These are phyloP conservation scores for Erythrocercus mccallii DNA, from an alignment of 2,113 vertebrate genomes.

Conservation along the genomic window DNA sequence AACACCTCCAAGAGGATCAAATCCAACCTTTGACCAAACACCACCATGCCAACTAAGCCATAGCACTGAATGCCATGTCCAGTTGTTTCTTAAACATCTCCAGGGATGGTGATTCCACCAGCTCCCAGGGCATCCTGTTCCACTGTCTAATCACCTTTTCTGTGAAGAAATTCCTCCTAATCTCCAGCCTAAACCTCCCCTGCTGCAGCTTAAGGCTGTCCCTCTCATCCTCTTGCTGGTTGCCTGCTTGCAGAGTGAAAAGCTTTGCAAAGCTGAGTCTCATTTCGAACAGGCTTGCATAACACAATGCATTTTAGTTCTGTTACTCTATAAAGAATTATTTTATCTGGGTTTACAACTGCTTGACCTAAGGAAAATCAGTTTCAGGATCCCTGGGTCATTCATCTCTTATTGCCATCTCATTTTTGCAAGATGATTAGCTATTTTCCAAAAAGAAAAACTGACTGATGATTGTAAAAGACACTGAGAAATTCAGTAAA, in stretches of 20 bases:
- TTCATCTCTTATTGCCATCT: neutral
- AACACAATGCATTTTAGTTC: neutral
- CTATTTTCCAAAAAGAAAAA: neutral
- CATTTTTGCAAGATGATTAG: conserved; percentile 8
- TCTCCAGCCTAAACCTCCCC: neutral
- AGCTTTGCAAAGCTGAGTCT: neutral
- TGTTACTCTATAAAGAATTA: neutral
- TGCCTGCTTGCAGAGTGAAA: neutral
- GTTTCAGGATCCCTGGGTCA: neutral
- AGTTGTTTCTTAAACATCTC: neutral
- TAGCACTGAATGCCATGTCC: neutral
- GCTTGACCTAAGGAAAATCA: neutral
- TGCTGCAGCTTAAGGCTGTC: neutral
- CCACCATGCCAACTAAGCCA: neutral
- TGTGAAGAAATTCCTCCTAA: neutral
- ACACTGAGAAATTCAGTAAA: neutral
- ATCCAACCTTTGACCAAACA: neutral
- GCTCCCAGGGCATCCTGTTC: neutral
- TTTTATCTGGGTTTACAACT: neutral
- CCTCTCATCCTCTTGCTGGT: neutral
- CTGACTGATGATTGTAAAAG: neutral
- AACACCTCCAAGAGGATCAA: neutral
- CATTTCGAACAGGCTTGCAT: neutral
- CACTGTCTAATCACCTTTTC: neutral
- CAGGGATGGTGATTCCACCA: neutral